Evolutionary conservation across 2,888 invertebrate species (phyloP).

Genomic region (Leucania comma): DNA sequence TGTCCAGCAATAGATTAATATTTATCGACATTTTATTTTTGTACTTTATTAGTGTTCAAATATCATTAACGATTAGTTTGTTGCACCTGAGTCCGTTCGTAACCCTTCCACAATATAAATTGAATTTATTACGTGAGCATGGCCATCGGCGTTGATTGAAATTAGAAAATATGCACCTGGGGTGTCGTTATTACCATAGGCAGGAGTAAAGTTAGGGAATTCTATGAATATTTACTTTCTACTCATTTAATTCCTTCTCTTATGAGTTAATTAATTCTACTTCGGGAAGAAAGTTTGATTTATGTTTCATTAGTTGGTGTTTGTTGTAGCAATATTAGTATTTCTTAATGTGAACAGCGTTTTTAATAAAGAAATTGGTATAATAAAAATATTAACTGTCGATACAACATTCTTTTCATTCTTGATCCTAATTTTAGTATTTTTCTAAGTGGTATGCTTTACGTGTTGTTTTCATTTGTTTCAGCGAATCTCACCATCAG

Average conservation of each 20-base stretch:
- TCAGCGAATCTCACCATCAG: constrained; percentile 93
- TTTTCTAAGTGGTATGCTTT: not conserved
- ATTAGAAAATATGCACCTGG: constrained; percentile 77
- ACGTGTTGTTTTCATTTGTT: constrained; percentile 78
- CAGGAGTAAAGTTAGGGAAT: constrained; percentile 74
- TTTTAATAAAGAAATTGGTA: constrained; percentile 47
- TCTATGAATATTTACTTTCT: constrained; percentile 80
- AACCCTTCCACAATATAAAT: constrained; percentile 64
- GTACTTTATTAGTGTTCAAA: constrained; percentile 87
- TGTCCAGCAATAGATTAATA: constrained; percentile 85
- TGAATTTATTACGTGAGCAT: constrained; percentile 68
- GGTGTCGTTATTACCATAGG: constrained; percentile 77
- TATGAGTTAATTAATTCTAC: constrained; percentile 81
- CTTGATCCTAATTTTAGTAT: not conserved
- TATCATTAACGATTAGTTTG: constrained; percentile 87
- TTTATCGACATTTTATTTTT: constrained; percentile 87
- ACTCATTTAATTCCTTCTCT: constrained; percentile 75
- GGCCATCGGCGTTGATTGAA: constrained; percentile 76
- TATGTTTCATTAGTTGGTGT: constrained; percentile 58
- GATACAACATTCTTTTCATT: constrained; percentile 19
- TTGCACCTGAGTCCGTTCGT: constrained; percentile 77
- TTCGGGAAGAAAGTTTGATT: constrained; percentile 75
- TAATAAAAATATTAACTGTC: constrained; percentile 50
- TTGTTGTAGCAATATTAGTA: constrained; percentile 60
- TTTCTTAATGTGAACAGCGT: constrained; percentile 44